These are phyloP conservation scores for Rosalia funebris DNA, from an alignment of 2,888 invertebrate species.

Conservation along the genomic window DNA sequence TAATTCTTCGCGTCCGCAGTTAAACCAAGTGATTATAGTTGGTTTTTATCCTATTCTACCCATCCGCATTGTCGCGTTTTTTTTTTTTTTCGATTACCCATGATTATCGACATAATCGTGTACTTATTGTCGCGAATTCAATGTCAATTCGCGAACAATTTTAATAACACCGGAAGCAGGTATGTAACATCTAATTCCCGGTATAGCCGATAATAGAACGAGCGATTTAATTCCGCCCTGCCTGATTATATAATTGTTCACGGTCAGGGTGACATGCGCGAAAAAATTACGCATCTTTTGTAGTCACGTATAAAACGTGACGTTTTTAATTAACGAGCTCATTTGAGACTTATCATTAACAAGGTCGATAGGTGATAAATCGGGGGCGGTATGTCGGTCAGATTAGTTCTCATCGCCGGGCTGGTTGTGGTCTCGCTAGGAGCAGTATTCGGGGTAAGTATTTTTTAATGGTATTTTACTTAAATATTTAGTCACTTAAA, in stretches of 20 bases:
- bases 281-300: constrained; percentile 33
- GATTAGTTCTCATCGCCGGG: constrained; percentile 31
- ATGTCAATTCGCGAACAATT: constrained; percentile 46
- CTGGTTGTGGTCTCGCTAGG: constrained; percentile 30
- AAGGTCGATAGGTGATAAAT: constrained; percentile 1
- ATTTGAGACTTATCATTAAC: constrained; percentile 22
- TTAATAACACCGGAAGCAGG: constrained; percentile 50
- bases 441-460: constrained; percentile 39
- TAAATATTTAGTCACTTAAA: too few relatives aligned
- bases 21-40: too few relatives aligned
- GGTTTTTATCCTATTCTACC: neutral
- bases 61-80: constrained; percentile 9
- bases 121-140: constrained; percentile 41
- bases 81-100: constrained; percentile 1
- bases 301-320: constrained; percentile 31
- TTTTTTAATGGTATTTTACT: neutral
- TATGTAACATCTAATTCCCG: constrained; percentile 43
- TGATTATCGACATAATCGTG: constrained; percentile 14
- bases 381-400: constrained; percentile 28
- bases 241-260: constrained; percentile 52
- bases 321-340: constrained; percentile 21
- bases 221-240: constrained; percentile 45
- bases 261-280: constrained; percentile 51
- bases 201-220: constrained; percentile 44
- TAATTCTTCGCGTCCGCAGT: neutral